Base-by-base conservation (phyloP, 2,888 invertebrate species). In the Drosophila quasianomalipes region DNA sequence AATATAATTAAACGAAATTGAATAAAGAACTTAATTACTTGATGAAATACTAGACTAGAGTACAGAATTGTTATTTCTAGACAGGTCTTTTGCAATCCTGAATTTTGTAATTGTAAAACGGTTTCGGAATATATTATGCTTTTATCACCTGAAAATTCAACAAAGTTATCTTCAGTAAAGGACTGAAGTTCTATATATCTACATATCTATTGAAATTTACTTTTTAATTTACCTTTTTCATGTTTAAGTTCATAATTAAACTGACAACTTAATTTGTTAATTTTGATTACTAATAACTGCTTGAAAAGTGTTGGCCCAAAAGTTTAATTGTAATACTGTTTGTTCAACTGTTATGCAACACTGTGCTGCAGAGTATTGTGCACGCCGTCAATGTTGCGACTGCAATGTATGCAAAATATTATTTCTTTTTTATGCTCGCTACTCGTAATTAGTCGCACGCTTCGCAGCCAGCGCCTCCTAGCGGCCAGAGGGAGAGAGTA, bases 391-490 rank as follows among this genome's bases (percentile, higher is more conserved):
- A 35, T n/a, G 28, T 37, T 19, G 9, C 19, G 5, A n/a, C 37
- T 39, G 55, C 28, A 28, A 19, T 55, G n/a, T 1, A 22, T 26
- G 54, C 28, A 28, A 51, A 28, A 51, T 12, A 12, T 73, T n/a
- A 16, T 68, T 60, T 53, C 37, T 76, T 68, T 33, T 65, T 51
- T 61, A 51, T 49, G 44, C 47, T 54, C 31, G 55, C 71, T 64
- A 57, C 65, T 69, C 76, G 71, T 87, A 89, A 89, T 88, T 89
- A 89, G 90, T 83, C 80, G 89, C 74, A 85, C 85, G 71, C 61
- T 74, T 70, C 68, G 63, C 52, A 62, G 64, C 44, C 87, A 86
- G 89, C 89, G 91, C 87, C 89, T 86, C 65, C 85, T 83, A 85
- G 68, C 72, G 87, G 59, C 59, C 52, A 61, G 10, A 28, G 28